Evolutionary conservation across 1,140 invertebrate genomes (phyloP), one percentile per base, ranked within the genome.

Genomic region (Doryteuthis pealeii): DNA sequence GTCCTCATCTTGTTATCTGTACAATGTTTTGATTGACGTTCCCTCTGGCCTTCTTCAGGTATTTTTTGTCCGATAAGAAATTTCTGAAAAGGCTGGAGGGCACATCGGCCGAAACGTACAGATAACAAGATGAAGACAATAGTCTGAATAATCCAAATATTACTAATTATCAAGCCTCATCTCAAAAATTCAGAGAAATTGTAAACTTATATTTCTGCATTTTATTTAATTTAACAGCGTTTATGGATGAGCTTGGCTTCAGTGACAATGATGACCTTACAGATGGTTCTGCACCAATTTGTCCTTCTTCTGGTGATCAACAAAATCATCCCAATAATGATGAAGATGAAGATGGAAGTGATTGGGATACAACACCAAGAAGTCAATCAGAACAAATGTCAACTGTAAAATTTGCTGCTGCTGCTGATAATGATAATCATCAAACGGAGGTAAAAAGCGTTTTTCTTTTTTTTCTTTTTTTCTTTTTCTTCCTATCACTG

Each of bases 171-270:
- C n/a, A n/a, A n/a, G n/a, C n/a, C n/a, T n/a, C n/a, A n/a, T n/a
- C n/a, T n/a, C n/a, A n/a, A n/a, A n/a, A n/a, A n/a, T n/a, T n/a
- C n/a, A n/a, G n/a, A n/a, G n/a, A n/a, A n/a, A n/a, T n/a, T n/a
- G n/a, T 3, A 40, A 40, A 40, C 35, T 10, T 40, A 40, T 5
- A 5, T 40, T 40, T 3, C 10, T 40, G 35, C 35, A 40, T 40
- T 40, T 32, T 18, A 30, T 26, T 32, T 15, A 8, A 35, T 35
- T 71, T 35, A 62, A 30, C 71, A 77, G 75, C 77, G n/a, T 75
- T 82, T 31, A 78, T 82, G 80, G 80, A 78, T 43, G 80, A 81
- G 3, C 73, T 82, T n/a, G 81, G 81, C 15, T 72, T 81, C 28
- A 77, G 76, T 72, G 80, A 82, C 74, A 70, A 73, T 12, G 76